Conservation (phyloP, 2,113 vertebrate species). For the Argyrosomus japonicus region DNA sequence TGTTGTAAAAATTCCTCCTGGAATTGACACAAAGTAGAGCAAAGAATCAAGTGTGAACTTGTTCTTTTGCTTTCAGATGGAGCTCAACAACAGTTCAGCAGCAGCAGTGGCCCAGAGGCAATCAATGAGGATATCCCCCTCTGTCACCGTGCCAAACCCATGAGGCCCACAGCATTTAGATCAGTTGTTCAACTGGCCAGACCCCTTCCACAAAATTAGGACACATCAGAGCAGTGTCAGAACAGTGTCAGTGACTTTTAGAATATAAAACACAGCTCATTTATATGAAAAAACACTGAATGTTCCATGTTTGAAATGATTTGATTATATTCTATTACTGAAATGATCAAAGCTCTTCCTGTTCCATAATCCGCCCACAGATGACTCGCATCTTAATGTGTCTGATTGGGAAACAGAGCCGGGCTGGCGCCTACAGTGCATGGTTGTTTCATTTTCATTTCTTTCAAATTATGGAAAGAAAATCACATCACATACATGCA, state of each 20-base stretch:
- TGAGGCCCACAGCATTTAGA: constrained; percentile 7
- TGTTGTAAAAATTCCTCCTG: neutral
- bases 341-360: neutral
- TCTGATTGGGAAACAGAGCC: constrained; percentile 1
- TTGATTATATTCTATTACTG: neutral
- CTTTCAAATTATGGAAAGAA: constrained; percentile 17
- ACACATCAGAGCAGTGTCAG: neutral
- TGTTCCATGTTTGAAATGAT: neutral
- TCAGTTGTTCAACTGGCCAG: constrained; percentile 2
- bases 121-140: constrained; percentile 31
- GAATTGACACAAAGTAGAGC: neutral
- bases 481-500: constrained; percentile 8
- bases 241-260: neutral
- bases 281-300: neutral
- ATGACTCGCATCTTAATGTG: neutral
- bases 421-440: neutral
- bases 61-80: constrained; percentile 11
- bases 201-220: neutral
- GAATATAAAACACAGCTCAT: neutral
- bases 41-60: neutral
- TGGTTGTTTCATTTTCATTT: constrained; percentile 13
- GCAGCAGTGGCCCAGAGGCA: constrained; percentile 3
- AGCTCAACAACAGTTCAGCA: neutral
- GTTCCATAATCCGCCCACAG: neutral
- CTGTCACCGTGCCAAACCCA: neutral